Base-by-base conservation (phyloP, 2,888 invertebrate genomes). In the Sicus ferrugineus region DNA sequence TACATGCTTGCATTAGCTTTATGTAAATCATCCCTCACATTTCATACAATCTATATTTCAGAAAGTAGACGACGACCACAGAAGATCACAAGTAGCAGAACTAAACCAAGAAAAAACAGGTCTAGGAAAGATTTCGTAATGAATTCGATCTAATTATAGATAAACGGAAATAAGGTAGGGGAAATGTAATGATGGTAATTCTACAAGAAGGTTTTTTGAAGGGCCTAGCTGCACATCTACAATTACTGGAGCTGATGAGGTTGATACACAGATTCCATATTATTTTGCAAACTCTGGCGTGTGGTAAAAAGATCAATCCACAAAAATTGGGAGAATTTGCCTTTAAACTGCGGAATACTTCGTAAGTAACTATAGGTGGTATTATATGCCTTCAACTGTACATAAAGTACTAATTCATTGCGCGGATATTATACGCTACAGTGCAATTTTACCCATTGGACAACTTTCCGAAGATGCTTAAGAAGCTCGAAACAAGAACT, bases 151-250 rank as follows among this genome's bases (percentile, higher is more conserved):
- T 52, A 19, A 5, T 52, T 52, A 23, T 52, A 19, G 50, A 52
- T 19, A 52, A 52, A 52, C 23, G 7, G 9, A 7, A 21, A 4
- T 23, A 52, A 52, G 23, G 50, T 50, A 23, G 50, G 21, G 50
- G 50, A 23, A 52, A 52, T 21, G 21, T 52, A 52, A 52, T 52
- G 50, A 52, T 21, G 23, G 50, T 52, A 31, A 31, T 30, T 58
- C 68, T 28, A 46, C 64, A 65, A 64, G 67, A 21, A 63, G 68
- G 23, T 63, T 67, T 46, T 69, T 69, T 48, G 54, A 31, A 38
- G 14, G 59, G 31, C 7, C 11, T 11, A 58, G 26, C 19, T 52
- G 58, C 23, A 65, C 67, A 69, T 61, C 23, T 19, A 34, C 50
- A 2, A 31, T 46, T 46, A 46, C 46, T 46, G 46, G 46, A 46